A percentile compares a stretch with the other conserved stretches of the same genome.
phyloP scores from a whole-genome alignment of 2,113 vertebrate species.

The Lepisosteus osseus region DNA sequence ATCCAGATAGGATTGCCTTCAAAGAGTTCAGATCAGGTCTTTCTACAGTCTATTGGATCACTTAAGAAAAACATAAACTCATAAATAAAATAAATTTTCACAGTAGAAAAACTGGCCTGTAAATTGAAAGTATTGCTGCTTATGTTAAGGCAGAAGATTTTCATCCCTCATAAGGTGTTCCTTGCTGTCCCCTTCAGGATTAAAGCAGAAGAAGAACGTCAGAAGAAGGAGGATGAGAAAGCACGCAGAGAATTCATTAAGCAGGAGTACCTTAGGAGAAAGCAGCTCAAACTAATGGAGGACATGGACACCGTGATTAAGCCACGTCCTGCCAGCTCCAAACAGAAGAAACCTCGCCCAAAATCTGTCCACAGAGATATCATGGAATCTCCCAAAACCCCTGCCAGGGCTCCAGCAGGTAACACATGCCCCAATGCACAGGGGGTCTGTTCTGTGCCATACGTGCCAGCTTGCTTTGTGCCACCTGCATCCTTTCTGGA shows the following conservation, averaged over 20 bases:
- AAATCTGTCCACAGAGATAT: conserved; percentile 90
- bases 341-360: conserved; percentile 83
- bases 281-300: conserved; percentile 94
- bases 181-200: conserved; percentile 55
- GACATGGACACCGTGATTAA: conserved; percentile 93
- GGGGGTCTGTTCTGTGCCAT: conserved; percentile 56
- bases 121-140: no score
- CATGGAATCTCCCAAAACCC: conserved; percentile 85
- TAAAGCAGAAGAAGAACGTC: conserved; percentile 92
- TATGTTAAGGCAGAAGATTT: no score
- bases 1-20: no score
- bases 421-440: conserved; percentile 41
- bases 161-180: no score
- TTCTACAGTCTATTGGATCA: no score
- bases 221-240: conserved; percentile 90
- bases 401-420: conserved; percentile 87
- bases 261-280: conserved; percentile 91
- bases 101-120: no score
- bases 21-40: no score
- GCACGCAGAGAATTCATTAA: conserved; percentile 91
- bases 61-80: no score
- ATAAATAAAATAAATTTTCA: no score
- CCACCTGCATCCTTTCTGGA: conserved; percentile 30
- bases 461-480: conserved; percentile 56
- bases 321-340: conserved; percentile 68